phyloP scores from a whole-genome alignment of 30 jellyfish, hydroid and myxozoan genomes.

The Chrysaora quinquecirrha region DNA sequence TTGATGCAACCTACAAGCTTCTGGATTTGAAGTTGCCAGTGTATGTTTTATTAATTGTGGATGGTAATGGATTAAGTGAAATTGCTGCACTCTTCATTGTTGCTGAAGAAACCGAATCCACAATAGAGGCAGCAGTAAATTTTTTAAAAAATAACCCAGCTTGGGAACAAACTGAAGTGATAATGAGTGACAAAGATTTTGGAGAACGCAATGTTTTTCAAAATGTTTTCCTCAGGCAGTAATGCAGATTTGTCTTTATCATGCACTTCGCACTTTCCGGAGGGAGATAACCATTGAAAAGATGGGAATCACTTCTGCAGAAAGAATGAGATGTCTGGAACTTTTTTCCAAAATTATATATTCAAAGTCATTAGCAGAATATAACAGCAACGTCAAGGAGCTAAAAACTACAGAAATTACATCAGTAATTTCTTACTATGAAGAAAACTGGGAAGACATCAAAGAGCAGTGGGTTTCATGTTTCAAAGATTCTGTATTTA shows the following conservation, averaged over 20 bases:
- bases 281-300: too few species aligned
- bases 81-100: constrained; percentile 43
- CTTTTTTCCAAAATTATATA: constrained; percentile 14
- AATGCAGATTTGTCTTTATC: constrained; percentile 49
- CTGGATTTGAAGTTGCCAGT: constrained; percentile 33
- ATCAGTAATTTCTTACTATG: constrained; percentile 44
- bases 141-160: constrained; percentile 36
- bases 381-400: background rate
- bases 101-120: constrained; percentile 45
- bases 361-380: constrained; percentile 29
- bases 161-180: constrained; percentile 45
- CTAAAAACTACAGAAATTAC: constrained; percentile 11
- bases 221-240: constrained; percentile 49
- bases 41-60: constrained; percentile 28
- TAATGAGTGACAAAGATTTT: constrained; percentile 56
- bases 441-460: constrained; percentile 46
- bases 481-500: constrained; percentile 4
- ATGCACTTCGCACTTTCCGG: too few species aligned
- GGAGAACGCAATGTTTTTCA: constrained; percentile 14
- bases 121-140: constrained; percentile 31
- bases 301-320: constrained; percentile 70
- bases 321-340: too few species aligned
- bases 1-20: constrained; percentile 71
- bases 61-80: constrained; percentile 66
- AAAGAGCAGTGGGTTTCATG: constrained; percentile 55